Conservation (phyloP, 2,113 vertebrate genomes). For the Rhinoderma darwinii region DNA sequence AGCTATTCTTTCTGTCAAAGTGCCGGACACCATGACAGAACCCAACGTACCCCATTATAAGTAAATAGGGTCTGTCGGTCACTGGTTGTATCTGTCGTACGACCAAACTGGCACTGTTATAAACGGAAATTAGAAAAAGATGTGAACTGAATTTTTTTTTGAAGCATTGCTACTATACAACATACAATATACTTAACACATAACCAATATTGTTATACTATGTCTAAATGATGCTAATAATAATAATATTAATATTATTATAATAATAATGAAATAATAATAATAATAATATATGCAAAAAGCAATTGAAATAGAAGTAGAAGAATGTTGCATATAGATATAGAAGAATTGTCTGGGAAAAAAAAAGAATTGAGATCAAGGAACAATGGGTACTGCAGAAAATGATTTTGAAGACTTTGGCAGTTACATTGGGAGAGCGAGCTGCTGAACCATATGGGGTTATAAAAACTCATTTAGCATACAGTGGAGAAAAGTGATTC, state of each 20-base stretch:
- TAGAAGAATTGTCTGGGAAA: neutral
- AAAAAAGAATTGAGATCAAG: neutral
- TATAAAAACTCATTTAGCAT: slow-evolving; percentile 36
- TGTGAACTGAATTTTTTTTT: neutral
- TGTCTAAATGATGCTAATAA: neutral
- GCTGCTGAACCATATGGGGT: slow-evolving; percentile 28
- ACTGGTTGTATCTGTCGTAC: too few relatives aligned
- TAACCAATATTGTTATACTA: neutral
- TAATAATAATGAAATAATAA: neutral
- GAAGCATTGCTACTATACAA: neutral
- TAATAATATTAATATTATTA: neutral
- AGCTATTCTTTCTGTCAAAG: too few relatives aligned
- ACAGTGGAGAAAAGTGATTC: slow-evolving; percentile 57
- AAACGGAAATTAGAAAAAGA: too few relatives aligned
- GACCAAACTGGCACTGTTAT: too few relatives aligned
- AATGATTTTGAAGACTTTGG: neutral
- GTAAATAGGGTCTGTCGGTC: too few relatives aligned
- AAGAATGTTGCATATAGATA: neutral
- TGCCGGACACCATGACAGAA: too few relatives aligned
- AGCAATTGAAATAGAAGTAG: neutral
- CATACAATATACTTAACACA: neutral
- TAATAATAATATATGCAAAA: neutral
- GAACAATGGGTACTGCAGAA: neutral
- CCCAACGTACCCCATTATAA: too few relatives aligned
- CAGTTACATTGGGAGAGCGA: neutral